phyloP scores from a whole-genome alignment of 2,797 vertebrate species.

The Xyrichtys novacula region DNA sequence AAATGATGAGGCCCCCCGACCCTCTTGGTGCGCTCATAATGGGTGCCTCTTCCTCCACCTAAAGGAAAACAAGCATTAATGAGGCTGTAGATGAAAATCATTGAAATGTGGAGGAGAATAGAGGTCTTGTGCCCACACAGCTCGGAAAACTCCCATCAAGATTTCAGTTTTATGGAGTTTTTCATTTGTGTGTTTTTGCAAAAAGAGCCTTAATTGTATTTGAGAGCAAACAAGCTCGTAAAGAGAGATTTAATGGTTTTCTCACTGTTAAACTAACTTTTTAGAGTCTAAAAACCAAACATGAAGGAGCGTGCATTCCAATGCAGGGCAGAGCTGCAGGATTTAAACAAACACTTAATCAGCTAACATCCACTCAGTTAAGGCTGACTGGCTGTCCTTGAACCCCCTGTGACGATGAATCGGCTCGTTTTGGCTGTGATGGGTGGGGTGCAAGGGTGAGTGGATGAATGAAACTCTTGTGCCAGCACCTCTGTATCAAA shows the following conservation, averaged over 20 bases:
- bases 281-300: conserved; percentile 26
- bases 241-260: conserved; percentile 26
- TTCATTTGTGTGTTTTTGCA: neutral
- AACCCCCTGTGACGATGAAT: conserved; percentile 56
- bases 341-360: conserved; percentile 40
- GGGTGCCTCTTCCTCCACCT: conserved; percentile 26
- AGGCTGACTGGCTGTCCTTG: conserved; percentile 29
- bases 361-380: conserved; percentile 34
- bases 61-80: conserved; percentile 62
- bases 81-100: conserved; percentile 32
- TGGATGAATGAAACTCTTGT: conserved; percentile 77
- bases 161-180: neutral
- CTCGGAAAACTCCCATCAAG: neutral
- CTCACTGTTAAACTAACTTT: neutral
- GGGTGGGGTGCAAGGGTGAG: conserved; percentile 19
- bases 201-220: neutral
- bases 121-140: neutral
- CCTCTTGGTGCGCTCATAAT: conserved; percentile 44
- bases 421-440: conserved; percentile 42
- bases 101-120: conserved; percentile 21
- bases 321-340: conserved; percentile 15
- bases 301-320: conserved; percentile 40
- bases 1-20: conserved; percentile 41
- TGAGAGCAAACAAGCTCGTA: conserved; percentile 24
- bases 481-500: conserved; percentile 53